A percentile compares a stretch with the other conserved stretches of the same genome.
Conservation (phyloP, 1,140 invertebrate species). For the Drosophila gunungcola region DNA sequence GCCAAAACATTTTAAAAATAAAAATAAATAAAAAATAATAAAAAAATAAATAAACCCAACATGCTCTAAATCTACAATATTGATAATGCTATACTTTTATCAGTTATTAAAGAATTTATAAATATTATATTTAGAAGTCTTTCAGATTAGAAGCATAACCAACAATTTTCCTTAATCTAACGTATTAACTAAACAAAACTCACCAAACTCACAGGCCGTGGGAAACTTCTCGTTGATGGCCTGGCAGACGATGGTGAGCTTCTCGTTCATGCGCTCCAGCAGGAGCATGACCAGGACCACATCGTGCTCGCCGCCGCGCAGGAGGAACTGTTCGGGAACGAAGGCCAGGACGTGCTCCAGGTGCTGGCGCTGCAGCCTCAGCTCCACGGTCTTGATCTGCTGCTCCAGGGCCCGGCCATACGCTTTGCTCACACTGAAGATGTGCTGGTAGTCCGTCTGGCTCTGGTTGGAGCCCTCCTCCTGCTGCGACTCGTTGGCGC, state of each 20-base stretch:
- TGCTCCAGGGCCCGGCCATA: constrained; percentile 96
- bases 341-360: constrained; percentile 94
- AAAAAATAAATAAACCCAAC: too few species aligned
- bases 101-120: too few species aligned
- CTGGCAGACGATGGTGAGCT: constrained; percentile 94
- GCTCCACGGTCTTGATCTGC: constrained; percentile 95
- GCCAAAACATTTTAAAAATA: too few species aligned
- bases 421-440: constrained; percentile 95
- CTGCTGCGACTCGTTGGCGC: constrained; percentile 82
- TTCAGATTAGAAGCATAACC: too few species aligned
- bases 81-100: too few species aligned
- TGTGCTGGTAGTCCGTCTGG: constrained; percentile 94
- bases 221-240: constrained; percentile 93
- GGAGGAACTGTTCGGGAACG: constrained; percentile 97
- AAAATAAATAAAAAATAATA: too few species aligned
- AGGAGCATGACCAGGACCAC: constrained; percentile 94
- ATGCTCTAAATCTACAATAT: too few species aligned
- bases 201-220: constrained; percentile 87
- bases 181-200: constrained; percentile 50
- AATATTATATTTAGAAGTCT: too few species aligned
- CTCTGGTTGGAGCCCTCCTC: constrained; percentile 80
- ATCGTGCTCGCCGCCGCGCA: constrained; percentile 96
- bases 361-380: constrained; percentile 93
- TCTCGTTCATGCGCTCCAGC: constrained; percentile 95
- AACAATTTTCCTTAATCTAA: too few species aligned